These are phyloP conservation scores for Myotis daubentonii DNA, from an alignment of 2,797 vertebrate species.

Conservation along the genomic window DNA sequence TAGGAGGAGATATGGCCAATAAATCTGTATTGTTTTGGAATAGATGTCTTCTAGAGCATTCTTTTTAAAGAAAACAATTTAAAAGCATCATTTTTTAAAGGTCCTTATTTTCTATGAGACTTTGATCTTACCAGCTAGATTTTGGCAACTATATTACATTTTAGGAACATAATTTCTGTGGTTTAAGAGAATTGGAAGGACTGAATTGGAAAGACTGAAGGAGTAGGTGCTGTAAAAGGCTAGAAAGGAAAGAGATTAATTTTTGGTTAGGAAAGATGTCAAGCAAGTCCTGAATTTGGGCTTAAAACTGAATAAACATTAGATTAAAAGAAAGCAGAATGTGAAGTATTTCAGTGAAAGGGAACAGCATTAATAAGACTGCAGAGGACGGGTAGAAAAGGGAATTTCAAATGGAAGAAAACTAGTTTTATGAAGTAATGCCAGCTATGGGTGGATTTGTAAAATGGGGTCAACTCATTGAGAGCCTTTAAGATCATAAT, in stretches of 20 bases:
- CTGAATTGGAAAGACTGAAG: constrained; percentile 2
- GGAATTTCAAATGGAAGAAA: constrained; percentile 11
- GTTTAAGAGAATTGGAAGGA: background rate
- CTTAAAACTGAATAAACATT: background rate
- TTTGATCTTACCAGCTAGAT: constrained; percentile 52
- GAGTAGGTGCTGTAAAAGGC: background rate
- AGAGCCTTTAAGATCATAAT: background rate
- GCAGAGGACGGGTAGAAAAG: background rate
- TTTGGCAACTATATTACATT: constrained; percentile 24
- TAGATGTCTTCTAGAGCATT: constrained; percentile 14
- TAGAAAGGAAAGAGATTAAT: background rate
- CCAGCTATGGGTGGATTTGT: background rate
- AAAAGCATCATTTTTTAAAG: constrained; percentile 30
- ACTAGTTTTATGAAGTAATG: constrained; percentile 9
- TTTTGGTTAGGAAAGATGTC: background rate
- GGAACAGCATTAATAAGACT: background rate
- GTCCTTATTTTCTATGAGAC: constrained; percentile 1
- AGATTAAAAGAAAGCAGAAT: constrained; percentile 14
- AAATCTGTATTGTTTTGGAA: constrained; percentile 6
- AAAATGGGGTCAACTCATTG: background rate
- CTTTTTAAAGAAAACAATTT: constrained; percentile 32
- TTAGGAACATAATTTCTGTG: constrained; percentile 46
- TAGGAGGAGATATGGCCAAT: background rate
- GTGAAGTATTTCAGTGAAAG: background rate
- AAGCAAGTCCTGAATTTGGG: constrained; percentile 29